Evolutionary conservation across 1,140 invertebrate genomes (phyloP), one percentile per base, ranked within the genome.

Genomic region (Monochamus saltuarius): DNA sequence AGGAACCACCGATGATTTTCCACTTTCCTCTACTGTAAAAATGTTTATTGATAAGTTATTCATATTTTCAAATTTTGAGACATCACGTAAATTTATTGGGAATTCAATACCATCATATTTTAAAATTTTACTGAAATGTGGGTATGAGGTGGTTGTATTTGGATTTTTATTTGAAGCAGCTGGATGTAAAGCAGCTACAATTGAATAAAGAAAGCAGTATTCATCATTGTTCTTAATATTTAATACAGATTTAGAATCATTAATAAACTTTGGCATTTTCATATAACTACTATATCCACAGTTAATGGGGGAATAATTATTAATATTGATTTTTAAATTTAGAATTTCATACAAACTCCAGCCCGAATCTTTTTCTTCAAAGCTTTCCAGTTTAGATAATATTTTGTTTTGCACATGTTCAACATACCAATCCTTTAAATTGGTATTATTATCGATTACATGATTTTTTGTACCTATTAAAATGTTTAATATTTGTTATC

Each of bases 301-400:
- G 54, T 35, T 51, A 13, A 59, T 36, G 1, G 72, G 72, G 54
- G 66, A 60, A 60, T 68, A 75, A 62, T 71, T 71, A 57, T 69
- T 59, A n/a, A n/a, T n/a, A 43, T 62, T 65, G n/a, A 65, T 39
- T 54, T 49, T 49, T 35, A 74, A 58, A 51, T 73, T 61, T 13
- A 67, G 36, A 13, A 75, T 73, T 62, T 45, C 19, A 34, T 7
- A 42, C 59, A 77, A 59, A 3, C 69, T 45, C 74, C 73, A 78
- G 17, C 74, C 75, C 54, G 56, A 64, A 51, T 75, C 72, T 45
- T 61, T 56, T n/a, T 47, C 73, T 69, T 56, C 70, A 51, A 63
- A 76, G 71, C 53, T 73, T 70, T 43, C 63, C 36, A 69, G 55
- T 56, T 69, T 53, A 9, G 8, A 40, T 57, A 64, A 52, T 22